Base-by-base conservation (phyloP, 1,140 invertebrate genomes). In the Hylyphantes graminicola region DNA sequence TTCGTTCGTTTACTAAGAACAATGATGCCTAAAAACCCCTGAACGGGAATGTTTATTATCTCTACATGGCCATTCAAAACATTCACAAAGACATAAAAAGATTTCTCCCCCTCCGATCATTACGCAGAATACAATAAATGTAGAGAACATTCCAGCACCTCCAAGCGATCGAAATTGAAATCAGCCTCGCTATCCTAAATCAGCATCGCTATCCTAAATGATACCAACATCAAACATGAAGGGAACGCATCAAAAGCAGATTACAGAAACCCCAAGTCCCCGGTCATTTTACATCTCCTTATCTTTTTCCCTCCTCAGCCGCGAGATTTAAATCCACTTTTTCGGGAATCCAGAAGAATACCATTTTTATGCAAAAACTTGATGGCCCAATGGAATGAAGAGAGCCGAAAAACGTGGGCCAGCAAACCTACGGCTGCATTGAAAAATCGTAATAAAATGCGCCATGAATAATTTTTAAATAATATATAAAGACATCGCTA, bases 371-470 rank as follows among this genome's bases (percentile, higher is more conserved):
- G 77, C 77, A 80, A 80, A 80, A 80, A 61, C 65, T 70, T 70
- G 64, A 70, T 80, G 67, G 77, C 51, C 57, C 77, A 50, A 80
- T 80, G 55, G 65, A 80, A 80, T 80, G 65, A 80, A 70, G 77
- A 57, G 53, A 15, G 15, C 48, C 67, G 15, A 70, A 78, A 78
- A 64, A 63, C 61, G 74, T 48, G 21, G 57, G 70, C 53, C 54
- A 73, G 63, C 55, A n/a, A 80, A 70, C 65, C 54, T 80, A 17
- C 77, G 53, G 19, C 53, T 59, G 77, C 77, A 80, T 80, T 80
- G 77, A 80, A 80, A 80, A 80, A 80, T 80, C 77, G 77, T 80
- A 80, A 80, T 80, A 80, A 80, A 80, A 80, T 80, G 77, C 77
- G 19, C 55, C 77, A 80, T 80, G 77, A 80, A 80, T 80, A 80